Evolutionary conservation across 2,888 invertebrate genomes (phyloP).

Genomic region (Byasa hedistus): DNA sequence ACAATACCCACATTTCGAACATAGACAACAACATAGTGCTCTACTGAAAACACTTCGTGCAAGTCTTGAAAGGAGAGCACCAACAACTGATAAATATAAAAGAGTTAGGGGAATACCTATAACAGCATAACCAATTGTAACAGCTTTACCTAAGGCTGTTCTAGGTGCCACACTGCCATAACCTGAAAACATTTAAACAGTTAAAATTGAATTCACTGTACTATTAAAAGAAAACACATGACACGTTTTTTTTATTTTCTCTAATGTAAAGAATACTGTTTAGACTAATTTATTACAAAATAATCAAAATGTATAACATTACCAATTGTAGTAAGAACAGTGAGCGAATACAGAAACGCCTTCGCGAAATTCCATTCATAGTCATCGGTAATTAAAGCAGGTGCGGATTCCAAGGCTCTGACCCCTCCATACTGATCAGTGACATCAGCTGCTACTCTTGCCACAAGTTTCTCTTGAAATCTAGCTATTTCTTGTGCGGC

Average conservation of each 20-base stretch:
- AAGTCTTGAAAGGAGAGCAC: slow-evolving; percentile 89
- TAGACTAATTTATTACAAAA: neutral
- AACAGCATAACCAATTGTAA: slow-evolving; percentile 93
- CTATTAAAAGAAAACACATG: neutral
- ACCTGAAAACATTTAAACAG: slow-evolving; percentile 79
- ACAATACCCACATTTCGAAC: slow-evolving; percentile 93
- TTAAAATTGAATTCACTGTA: neutral
- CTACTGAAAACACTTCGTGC: slow-evolving; percentile 90
- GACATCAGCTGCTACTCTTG: slow-evolving; percentile 88
- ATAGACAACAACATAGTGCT: slow-evolving; percentile 90
- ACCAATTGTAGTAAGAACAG: slow-evolving; percentile 96
- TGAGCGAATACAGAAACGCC: slow-evolving; percentile 95
- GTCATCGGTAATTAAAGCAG: slow-evolving; percentile 72
- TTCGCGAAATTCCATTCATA: slow-evolving; percentile 94
- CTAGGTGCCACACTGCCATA: slow-evolving; percentile 96
- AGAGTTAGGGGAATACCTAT: slow-evolving; percentile 93
- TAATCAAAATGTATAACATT: slow-evolving; percentile 43
- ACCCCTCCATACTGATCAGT: slow-evolving; percentile 76
- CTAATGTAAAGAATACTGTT: too few species aligned
- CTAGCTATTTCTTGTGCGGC: slow-evolving; percentile 84
- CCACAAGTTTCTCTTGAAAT: slow-evolving; percentile 90
- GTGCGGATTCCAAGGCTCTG: slow-evolving; percentile 69
- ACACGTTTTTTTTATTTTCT: too few species aligned
- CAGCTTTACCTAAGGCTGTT: slow-evolving; percentile 93
- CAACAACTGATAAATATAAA: slow-evolving; percentile 92